Evolutionary conservation across 2,113 vertebrate species (phyloP).

Genomic region (sheep (Ovis aries)): DNA sequence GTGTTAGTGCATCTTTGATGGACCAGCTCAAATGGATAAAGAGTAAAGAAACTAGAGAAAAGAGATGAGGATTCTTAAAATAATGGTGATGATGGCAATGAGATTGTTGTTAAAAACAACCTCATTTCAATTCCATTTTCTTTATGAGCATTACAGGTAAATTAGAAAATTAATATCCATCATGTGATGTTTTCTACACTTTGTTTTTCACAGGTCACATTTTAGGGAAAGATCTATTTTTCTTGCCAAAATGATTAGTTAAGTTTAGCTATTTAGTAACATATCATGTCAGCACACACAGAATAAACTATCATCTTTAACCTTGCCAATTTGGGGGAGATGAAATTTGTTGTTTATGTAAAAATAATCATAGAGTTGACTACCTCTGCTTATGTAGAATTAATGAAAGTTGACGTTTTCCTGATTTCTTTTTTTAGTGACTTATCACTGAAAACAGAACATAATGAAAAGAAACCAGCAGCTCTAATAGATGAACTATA

Average conservation of each 20-base stretch:
- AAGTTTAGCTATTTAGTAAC: background rate
- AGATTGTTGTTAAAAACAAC: slow-evolving; percentile 12
- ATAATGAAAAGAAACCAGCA: background rate
- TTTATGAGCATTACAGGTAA: background rate
- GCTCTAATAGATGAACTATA: background rate
- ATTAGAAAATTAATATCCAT: background rate
- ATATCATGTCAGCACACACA: background rate
- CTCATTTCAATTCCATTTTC: background rate
- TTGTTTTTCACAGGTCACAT: background rate
- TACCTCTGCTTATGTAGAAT: background rate
- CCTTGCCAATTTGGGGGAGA: background rate
- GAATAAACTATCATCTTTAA: background rate
- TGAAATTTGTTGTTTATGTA: background rate
- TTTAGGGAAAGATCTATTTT: slow-evolving; percentile 5
- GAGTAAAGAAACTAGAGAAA: slow-evolving; percentile 20
- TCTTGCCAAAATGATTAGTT: background rate
- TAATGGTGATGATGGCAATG: background rate
- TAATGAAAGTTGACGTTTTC: background rate
- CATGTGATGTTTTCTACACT: background rate
- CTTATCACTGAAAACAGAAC: background rate
- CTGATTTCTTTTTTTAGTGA: background rate
- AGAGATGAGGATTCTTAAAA: background rate
- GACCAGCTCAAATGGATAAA: background rate
- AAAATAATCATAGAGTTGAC: background rate
- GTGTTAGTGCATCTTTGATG: background rate